Evolutionary conservation across 64 coral and sea anemone species (phyloP).

Genomic region (Stylophora pistillata): DNA sequence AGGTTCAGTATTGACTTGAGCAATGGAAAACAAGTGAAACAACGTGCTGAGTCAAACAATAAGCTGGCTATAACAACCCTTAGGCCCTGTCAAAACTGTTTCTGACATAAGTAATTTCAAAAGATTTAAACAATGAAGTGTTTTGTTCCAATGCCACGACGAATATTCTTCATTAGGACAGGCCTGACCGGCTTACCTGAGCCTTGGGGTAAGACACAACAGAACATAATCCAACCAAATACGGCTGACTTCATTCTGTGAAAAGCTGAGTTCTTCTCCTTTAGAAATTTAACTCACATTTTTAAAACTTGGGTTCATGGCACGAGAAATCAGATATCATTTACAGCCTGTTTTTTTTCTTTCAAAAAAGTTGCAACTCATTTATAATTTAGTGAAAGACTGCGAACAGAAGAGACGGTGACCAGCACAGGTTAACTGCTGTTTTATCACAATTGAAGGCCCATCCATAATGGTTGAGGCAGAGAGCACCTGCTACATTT

Average conservation of each 20-base stretch:
- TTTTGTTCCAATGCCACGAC: neutral
- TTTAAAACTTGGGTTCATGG: neutral
- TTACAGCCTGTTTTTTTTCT: neutral
- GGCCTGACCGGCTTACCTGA: slow-evolving; percentile 11
- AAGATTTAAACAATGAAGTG: neutral
- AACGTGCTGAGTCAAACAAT: neutral
- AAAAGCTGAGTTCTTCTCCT: neutral
- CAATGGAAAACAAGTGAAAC: neutral
- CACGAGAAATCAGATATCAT: neutral
- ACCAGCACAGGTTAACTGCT: slow-evolving; percentile 5
- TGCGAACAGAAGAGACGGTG: neutral
- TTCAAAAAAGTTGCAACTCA: neutral
- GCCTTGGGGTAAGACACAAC: neutral
- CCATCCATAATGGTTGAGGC: neutral
- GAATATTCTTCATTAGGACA: neutral
- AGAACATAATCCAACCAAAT: neutral
- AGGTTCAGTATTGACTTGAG: too few relatives aligned
- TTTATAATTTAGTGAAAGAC: slow-evolving; percentile 17
- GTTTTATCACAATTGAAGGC: neutral
- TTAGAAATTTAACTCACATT: neutral
- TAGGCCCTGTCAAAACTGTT: neutral
- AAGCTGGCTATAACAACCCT: neutral
- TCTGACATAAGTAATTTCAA: neutral
- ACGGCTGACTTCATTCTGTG: neutral
- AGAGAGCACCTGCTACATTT: slow-evolving; percentile 13